Evolutionary conservation across 2,113 vertebrate genomes (phyloP).

Genomic region (Lanius ludovicianus): DNA sequence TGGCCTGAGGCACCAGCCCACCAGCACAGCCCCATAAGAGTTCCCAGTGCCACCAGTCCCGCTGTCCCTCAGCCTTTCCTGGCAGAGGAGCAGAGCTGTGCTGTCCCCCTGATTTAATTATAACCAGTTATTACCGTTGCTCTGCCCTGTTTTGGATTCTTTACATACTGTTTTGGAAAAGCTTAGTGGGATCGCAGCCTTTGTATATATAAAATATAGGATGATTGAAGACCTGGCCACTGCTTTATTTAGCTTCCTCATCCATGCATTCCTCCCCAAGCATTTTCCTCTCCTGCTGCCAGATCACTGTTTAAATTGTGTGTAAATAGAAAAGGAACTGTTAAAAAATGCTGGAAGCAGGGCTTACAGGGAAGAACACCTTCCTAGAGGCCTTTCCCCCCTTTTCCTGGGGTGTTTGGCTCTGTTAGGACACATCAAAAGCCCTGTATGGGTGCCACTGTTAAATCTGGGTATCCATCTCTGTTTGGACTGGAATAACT

Average conservation of each 20-base stretch:
- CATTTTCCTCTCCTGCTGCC: slow-evolving; percentile 56
- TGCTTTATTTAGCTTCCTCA: slow-evolving; percentile 58
- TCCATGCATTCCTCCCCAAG: slow-evolving; percentile 27
- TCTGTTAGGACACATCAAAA: not conserved
- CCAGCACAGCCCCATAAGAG: not conserved
- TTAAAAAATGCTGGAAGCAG: not conserved
- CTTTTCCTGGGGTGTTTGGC: not conserved
- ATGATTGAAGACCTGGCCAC: slow-evolving; percentile 50
- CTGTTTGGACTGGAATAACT: slow-evolving; percentile 25
- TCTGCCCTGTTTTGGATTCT: slow-evolving; percentile 37
- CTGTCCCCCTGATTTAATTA: not conserved
- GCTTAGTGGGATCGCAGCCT: slow-evolving; percentile 35
- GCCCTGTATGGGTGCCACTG: not conserved
- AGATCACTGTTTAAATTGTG: slow-evolving; percentile 65
- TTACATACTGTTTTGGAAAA: slow-evolving; percentile 56
- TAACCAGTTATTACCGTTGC: slow-evolving; percentile 16
- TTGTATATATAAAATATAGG: slow-evolving; percentile 66
- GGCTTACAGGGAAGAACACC: not conserved
- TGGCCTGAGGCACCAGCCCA: not conserved
- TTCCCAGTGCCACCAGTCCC: not conserved
- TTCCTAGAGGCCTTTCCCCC: not conserved
- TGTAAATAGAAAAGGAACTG: slow-evolving; percentile 40
- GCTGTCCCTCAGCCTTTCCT: too few species aligned
- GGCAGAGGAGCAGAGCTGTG: not conserved
- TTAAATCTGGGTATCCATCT: not conserved